Base-by-base conservation (phyloP, 2,888 invertebrate species). In the Rhopalosiphum nymphaeae region DNA sequence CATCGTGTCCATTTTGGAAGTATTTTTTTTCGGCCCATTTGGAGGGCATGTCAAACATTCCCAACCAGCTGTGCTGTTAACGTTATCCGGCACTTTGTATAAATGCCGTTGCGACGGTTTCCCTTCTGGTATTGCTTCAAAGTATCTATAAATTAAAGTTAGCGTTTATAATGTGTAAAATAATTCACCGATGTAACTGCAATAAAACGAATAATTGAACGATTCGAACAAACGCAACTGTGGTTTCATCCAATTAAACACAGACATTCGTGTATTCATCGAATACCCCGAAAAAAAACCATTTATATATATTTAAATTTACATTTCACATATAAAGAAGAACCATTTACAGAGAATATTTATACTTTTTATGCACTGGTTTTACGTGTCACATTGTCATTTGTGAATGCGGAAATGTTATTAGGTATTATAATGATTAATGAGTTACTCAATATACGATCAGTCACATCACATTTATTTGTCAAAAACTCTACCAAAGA, bases 21-120 rank as follows among this genome's bases (percentile, higher is more conserved):
- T 26, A 36, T 93, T 94, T 61, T 94, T 94, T 36, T 46, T 49
- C 0, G 87, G 92, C 49, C 93, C 94, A 9, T 88, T 86, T 42
- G 94, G 94, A 95, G 10, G 96, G 95, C 97, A 97, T 3, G 97
- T 97, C 95, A 97, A 96, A 95, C 97, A 97, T 94, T 96, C 96
- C 13, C 96, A 96, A 11, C 96, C 96, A 5, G 96, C 95, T 93
- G 96, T 96, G 85, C 96, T 96, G 95, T 96, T 96, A 78, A 95
- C 95, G 94, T 96, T 96, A 94, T 96, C 96, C 0, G 96, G 96
- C 5, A 98, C 97, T 95, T 98, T 97, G 96, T 98, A 98, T 95
- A 99, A 96, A 96, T 99, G 99, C 2, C 98, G 96, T 95, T 98
- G 97, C 0, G 98, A 97, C 0, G 98, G 98, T 95, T 97, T 97